Conservation (phyloP, 2,888 invertebrate genomes). For the Pseudococcus viburni region DNA sequence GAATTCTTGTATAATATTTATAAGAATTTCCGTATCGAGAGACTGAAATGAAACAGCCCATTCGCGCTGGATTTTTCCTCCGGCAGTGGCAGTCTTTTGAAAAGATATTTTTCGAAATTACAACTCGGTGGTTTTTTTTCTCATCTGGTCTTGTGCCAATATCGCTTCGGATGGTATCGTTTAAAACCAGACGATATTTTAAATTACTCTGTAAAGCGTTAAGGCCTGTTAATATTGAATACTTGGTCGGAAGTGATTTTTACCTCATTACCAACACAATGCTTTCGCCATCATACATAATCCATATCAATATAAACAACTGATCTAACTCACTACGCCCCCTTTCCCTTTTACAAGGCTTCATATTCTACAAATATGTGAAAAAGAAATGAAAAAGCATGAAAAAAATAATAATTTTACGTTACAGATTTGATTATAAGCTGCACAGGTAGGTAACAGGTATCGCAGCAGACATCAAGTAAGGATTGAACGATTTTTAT, state of each 20-base stretch:
- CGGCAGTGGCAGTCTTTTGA: background rate
- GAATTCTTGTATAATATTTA: constrained; percentile 1
- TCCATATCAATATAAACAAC: background rate
- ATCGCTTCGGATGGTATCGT: background rate
- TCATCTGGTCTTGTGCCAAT: background rate
- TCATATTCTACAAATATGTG: background rate
- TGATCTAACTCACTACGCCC: background rate
- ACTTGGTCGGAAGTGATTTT: constrained; percentile 27
- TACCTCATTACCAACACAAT: constrained; percentile 21
- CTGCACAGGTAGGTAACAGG: background rate
- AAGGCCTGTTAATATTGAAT: constrained; percentile 26
- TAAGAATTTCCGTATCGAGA: background rate
- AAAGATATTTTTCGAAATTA: constrained; percentile 6
- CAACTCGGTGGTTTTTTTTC: background rate
- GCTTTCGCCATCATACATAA: background rate
- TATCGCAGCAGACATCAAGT: background rate
- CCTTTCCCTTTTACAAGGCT: background rate
- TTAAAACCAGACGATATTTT: constrained; percentile 35
- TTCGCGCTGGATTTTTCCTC: background rate
- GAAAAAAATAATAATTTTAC: background rate
- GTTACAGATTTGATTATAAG: background rate
- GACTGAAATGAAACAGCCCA: background rate
- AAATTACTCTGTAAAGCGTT: background rate
- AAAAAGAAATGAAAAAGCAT: background rate
- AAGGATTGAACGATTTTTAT: background rate